Evolutionary conservation across 2,888 invertebrate genomes (phyloP), one percentile per base, ranked within the genome.

Genomic region (Cheiracanthium punctorium): DNA sequence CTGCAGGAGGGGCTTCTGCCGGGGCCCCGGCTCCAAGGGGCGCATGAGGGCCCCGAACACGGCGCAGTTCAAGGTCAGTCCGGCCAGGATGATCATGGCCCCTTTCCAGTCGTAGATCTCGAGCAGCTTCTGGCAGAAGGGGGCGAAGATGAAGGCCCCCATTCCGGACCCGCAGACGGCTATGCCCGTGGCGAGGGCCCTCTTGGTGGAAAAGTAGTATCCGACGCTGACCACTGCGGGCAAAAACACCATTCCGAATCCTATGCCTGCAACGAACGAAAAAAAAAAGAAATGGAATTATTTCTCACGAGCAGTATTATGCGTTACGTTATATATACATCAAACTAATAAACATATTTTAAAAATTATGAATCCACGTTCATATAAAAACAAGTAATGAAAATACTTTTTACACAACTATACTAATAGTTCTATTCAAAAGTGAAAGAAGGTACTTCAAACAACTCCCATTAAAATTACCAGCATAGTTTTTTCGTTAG

Each of bases 161-260:
- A 96, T 94, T 1, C 98, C 98, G 0, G 98, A 97, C 8, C 98
- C 98, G 91, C 98, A 98, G 0, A 98, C 98, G 0, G 98, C 98
- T 12, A 90, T 64, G 91, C 91, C 75, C 0, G 98, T 98, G 71
- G 98, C 98, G 89, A 98, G 93, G 14, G 98, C 97, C 88, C 98
- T 94, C 90, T 96, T 96, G 70, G 97, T 96, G 93, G 98, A 98
- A 93, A 99, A 99, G 93, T 98, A 98, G 92, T 98, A 98, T 7
- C 98, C 97, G 32, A 98, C 98, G 79, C 97, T 97, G 14, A 98
- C 98, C 52, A 99, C 98, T 0, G 98, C 98, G 0, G 98, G 98
- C 70, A 99, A 94, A 92, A 97, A 98, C 90, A 97, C 96, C 93
- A 97, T 94, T 88, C 97, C 97, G 91, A 97, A 96, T 29, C 97